Base-by-base conservation (phyloP, 2,113 vertebrate species). In the Syrrhaptes paradoxus region DNA sequence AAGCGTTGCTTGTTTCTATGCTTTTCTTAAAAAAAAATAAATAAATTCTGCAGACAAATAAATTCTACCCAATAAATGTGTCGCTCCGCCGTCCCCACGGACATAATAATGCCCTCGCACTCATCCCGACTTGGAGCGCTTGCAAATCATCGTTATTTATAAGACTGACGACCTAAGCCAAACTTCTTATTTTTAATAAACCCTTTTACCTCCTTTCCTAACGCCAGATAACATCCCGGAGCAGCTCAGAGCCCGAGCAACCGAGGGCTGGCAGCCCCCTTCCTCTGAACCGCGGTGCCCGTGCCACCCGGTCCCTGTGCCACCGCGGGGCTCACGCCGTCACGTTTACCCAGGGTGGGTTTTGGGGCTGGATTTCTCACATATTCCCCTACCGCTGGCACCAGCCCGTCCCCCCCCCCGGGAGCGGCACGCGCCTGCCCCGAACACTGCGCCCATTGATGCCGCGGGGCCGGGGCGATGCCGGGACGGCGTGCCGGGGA, bases 401-500 rank as follows among this genome's bases (percentile, higher is more conserved):
- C 95, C 91, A 83, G 32, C 63, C 59, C 9, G 32, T 21, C 9
- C 61, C 21, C 51, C 51, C 95, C 93, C 91, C 26, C 0, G 49
- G 92, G 95, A 87, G 54, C 26, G 20, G 38, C 77, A 32, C 68
- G 24, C 31, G 78, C 88, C 86, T 29, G 57, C 38, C 81, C 94
- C 76, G 19, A 85, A 98, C 97, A 97, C 91, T 96, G 93, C 29
- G 15, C 82, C 85, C 96, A 95, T 97, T 97, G 97, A 97, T 45
- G 85, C 80, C 0, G 61, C 4, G 14, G 65, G 91, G 87, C 85
- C 6, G 88, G 90, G 90, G 87, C 17, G 59, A 51, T 82, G 79
- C 63, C 4, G 84, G 57, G 66, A 8, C 1, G 20, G 34, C 45
- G 11, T 41, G 45, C 15, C 62, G 41, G 32, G 45, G 32, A 20